Evolutionary conservation across 2,113 vertebrate genomes (phyloP).

Genomic region (Nestor notabilis): DNA sequence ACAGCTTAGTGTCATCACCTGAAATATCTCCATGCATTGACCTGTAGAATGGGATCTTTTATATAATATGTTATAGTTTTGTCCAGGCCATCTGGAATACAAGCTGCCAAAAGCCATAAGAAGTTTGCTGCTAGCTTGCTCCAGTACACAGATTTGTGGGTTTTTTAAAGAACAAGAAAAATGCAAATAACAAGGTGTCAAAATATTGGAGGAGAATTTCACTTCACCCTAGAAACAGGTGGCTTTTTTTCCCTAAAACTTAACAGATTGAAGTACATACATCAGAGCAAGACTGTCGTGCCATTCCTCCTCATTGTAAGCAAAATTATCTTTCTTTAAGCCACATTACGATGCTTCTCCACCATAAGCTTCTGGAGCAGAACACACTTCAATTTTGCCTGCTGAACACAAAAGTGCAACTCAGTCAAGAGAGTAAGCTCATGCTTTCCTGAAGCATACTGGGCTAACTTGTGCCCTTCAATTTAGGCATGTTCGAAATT

Average conservation of each 20-base stretch:
- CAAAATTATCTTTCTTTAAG: not conserved
- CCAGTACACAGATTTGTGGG: not conserved
- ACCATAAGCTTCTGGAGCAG: not conserved
- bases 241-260: not conserved
- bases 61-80: not conserved
- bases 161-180: not conserved
- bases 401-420: not conserved
- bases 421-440: not conserved
- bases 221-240: not conserved
- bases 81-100: conserved; percentile 45
- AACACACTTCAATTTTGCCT: not conserved
- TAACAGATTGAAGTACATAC: not conserved
- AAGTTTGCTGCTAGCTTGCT: not conserved
- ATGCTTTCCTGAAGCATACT: fast-evolving
- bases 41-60: conserved; percentile 17
- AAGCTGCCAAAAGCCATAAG: conserved; percentile 26
- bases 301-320: not conserved
- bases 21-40: conserved; percentile 5
- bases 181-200: conserved; percentile 20
- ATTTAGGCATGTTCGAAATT: not conserved
- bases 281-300: not conserved
- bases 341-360: not conserved
- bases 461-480: not conserved
- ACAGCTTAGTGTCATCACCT: conserved; percentile 27
- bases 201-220: conserved; percentile 4